Conservation (phyloP, 2,888 invertebrate genomes). For the Elaeidobius kamerunicus region DNA sequence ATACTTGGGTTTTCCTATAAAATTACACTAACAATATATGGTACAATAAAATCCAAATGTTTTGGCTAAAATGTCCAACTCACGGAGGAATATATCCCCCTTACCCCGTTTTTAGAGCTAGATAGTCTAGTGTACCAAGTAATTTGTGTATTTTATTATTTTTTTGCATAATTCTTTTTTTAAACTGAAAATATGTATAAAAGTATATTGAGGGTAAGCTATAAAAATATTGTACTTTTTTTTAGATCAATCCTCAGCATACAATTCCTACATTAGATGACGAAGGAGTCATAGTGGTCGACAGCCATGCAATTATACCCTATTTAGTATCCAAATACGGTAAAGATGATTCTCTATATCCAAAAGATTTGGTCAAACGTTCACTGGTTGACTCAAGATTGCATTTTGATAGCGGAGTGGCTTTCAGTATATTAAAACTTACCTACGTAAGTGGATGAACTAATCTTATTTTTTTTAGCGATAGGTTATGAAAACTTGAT, state of each 20-base stretch:
- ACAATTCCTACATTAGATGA: conserved; percentile 63
- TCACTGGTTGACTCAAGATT: conserved; percentile 55
- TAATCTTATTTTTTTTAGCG: background rate
- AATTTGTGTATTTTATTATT: too few relatives aligned
- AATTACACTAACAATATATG: too few relatives aligned
- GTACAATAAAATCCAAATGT: too few relatives aligned
- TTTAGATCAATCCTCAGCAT: conserved; percentile 62
- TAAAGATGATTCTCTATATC: conserved; percentile 55
- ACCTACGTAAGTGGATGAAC: conserved; percentile 14
- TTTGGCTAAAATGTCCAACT: too few relatives aligned
- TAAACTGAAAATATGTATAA: too few relatives aligned
- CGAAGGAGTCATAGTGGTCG: conserved; percentile 55
- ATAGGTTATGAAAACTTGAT: background rate
- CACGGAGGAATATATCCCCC: too few relatives aligned
- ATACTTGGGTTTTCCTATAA: too few relatives aligned
- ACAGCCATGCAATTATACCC: conserved; percentile 64
- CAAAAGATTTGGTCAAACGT: conserved; percentile 51
- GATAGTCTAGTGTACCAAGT: too few relatives aligned
- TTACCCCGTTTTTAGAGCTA: too few relatives aligned
- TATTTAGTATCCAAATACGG: conserved; percentile 61
- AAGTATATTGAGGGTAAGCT: too few relatives aligned
- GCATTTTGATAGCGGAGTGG: conserved; percentile 53
- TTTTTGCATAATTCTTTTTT: too few relatives aligned
- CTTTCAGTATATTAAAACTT: conserved; percentile 16
- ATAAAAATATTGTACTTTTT: too few relatives aligned